A percentile compares a stretch with the other conserved stretches of the same genome.
phyloP scores from a whole-genome alignment of 2,797 vertebrate genomes.

The Brachymystax lenok region DNA sequence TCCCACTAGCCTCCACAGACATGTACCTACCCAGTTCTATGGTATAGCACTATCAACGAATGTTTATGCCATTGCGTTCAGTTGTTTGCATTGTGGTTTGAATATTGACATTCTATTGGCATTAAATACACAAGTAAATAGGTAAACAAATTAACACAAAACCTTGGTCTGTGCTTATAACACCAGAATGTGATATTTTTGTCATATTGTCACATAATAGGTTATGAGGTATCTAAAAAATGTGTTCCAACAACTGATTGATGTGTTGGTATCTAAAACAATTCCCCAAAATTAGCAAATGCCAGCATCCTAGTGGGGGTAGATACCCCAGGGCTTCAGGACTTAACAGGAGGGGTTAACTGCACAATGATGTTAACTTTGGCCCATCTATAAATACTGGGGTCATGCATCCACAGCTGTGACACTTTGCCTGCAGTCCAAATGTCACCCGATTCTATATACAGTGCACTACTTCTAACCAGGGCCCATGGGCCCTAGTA shows the following conservation, averaged over 20 bases:
- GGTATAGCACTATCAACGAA: neutral
- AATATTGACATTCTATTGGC: neutral
- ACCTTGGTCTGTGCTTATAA: neutral
- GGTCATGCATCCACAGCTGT: slow-evolving; percentile 36
- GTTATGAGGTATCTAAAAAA: neutral
- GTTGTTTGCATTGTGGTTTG: neutral
- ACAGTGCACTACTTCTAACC: neutral
- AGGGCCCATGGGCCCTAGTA: neutral
- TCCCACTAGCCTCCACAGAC: too few species aligned
- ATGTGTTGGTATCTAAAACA: neutral
- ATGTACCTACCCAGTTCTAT: neutral
- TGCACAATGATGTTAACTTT: slow-evolving; percentile 48
- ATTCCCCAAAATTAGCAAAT: neutral
- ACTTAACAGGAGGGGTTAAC: slow-evolving; percentile 27
- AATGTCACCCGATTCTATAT: neutral
- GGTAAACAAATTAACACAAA: neutral
- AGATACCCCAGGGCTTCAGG: neutral
- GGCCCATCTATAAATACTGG: slow-evolving; percentile 64
- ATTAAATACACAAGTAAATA: neutral
- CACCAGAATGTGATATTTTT: neutral
- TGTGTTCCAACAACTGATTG: too few species aligned
- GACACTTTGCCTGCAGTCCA: slow-evolving; percentile 3
- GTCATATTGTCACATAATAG: neutral
- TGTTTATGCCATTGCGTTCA: neutral
- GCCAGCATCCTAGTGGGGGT: neutral